Evolutionary conservation across 2,888 invertebrate species (phyloP).

Genomic region (Rhamnusium bicolor): DNA sequence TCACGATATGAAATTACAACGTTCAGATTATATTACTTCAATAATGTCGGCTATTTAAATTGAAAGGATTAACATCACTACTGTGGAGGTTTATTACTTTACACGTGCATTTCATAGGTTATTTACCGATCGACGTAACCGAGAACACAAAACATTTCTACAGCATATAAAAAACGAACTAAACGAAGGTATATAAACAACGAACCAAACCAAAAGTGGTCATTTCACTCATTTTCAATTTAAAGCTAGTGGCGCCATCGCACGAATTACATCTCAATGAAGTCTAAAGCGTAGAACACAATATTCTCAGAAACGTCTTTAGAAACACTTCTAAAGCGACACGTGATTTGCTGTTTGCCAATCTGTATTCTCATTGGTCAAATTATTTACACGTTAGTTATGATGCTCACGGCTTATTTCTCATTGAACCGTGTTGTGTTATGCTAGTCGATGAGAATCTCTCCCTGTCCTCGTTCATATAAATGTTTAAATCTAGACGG

Average conservation of each 20-base stretch:
- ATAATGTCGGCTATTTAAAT: background rate
- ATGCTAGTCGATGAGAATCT: too few species aligned
- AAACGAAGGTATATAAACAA: too few species aligned
- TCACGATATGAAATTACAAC: background rate
- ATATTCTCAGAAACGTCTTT: background rate
- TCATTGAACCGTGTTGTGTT: too few species aligned
- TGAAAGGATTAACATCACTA: background rate
- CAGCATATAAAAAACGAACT: too few species aligned
- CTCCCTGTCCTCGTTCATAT: too few species aligned
- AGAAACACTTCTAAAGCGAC: background rate
- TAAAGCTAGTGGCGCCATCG: background rate
- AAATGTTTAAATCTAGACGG: too few species aligned
- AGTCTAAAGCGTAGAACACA: background rate
- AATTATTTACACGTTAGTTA: too few species aligned
- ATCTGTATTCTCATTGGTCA: background rate
- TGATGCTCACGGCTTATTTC: too few species aligned
- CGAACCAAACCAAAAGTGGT: constrained; percentile 22
- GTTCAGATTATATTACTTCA: background rate
- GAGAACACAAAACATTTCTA: too few species aligned
- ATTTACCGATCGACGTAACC: too few species aligned
- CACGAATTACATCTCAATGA: background rate
- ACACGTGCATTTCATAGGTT: constrained; percentile 47
- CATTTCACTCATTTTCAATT: too few species aligned
- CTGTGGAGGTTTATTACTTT: background rate
- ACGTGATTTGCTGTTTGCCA: background rate